Evolutionary conservation across 2,888 invertebrate species (phyloP).

Genomic region (Noctua fimbriata): DNA sequence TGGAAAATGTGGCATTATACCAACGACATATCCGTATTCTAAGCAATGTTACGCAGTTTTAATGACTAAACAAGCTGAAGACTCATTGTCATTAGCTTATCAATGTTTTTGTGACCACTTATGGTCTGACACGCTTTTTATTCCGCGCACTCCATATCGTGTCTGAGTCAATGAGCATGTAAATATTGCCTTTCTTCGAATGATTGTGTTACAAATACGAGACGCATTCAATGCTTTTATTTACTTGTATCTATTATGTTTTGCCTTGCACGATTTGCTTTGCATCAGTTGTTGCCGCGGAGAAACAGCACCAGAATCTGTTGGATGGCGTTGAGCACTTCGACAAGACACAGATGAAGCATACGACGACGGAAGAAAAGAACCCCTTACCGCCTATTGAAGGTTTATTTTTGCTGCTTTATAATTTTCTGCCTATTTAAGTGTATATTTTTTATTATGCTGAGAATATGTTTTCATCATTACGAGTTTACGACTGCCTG

Average conservation of each 20-base stretch:
- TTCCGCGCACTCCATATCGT: slow-evolving; percentile 50
- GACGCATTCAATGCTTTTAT: slow-evolving; percentile 60
- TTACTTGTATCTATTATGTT: slow-evolving; percentile 66
- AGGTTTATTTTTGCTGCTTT: slow-evolving; percentile 89
- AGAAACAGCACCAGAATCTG: slow-evolving; percentile 93
- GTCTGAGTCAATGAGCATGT: slow-evolving; percentile 61
- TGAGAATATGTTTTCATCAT: not conserved
- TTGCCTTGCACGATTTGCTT: slow-evolving; percentile 85
- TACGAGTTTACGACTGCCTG: not conserved
- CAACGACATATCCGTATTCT: slow-evolving; percentile 25
- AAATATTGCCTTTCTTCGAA: slow-evolving; percentile 60
- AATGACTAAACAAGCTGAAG: slow-evolving; percentile 52
- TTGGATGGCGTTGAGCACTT: slow-evolving; percentile 93
- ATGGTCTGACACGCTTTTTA: slow-evolving; percentile 69
- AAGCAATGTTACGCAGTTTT: slow-evolving; percentile 61
- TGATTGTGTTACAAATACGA: slow-evolving; percentile 44
- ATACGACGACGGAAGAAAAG: slow-evolving; percentile 93
- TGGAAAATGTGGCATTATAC: slow-evolving; percentile 35
- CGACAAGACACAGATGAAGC: slow-evolving; percentile 93
- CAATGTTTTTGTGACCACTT: slow-evolving; percentile 55
- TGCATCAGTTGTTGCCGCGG: slow-evolving; percentile 92
- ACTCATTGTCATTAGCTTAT: slow-evolving; percentile 66
- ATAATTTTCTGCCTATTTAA: slow-evolving; percentile 45
- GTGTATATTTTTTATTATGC: slow-evolving; percentile 21
- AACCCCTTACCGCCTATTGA: slow-evolving; percentile 93